Evolutionary conservation across 2,113 vertebrate species (phyloP).

Genomic region (Chaetodon trifascialis): DNA sequence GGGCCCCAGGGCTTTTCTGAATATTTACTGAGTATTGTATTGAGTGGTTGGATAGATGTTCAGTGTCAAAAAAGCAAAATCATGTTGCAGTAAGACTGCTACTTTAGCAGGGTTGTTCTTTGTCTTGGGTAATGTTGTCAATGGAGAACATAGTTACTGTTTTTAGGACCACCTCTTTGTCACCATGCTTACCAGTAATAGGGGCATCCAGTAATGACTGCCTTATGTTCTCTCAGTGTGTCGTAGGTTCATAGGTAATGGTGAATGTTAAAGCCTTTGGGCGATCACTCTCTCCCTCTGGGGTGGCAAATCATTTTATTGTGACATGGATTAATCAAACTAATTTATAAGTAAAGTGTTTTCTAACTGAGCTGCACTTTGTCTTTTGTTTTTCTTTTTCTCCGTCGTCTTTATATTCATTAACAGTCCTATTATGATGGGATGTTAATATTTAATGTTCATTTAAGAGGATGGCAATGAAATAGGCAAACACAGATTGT

Average conservation of each 20-base stretch:
- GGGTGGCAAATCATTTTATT: slow-evolving; percentile 71
- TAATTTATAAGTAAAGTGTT: slow-evolving; percentile 84
- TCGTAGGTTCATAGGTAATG: slow-evolving; percentile 64
- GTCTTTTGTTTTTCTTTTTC: slow-evolving; percentile 38
- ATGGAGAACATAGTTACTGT: slow-evolving; percentile 71
- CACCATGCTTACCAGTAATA: slow-evolving; percentile 64
- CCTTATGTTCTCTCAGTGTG: slow-evolving; percentile 72
- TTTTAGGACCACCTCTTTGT: slow-evolving; percentile 66
- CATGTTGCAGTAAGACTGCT: slow-evolving; percentile 64
- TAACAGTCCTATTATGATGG: background rate
- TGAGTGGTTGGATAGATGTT: slow-evolving; percentile 78
- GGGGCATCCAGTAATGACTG: slow-evolving; percentile 64
- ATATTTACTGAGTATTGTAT: slow-evolving; percentile 81
- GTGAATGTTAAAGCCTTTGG: slow-evolving; percentile 73
- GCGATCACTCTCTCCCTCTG: slow-evolving; percentile 55
- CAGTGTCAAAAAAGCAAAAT: slow-evolving; percentile 69
- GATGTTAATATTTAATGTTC: background rate
- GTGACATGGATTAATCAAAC: slow-evolving; percentile 71
- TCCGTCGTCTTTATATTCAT: background rate
- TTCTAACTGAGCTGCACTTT: slow-evolving; percentile 62
- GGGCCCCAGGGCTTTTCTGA: slow-evolving; percentile 64
- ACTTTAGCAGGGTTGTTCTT: slow-evolving; percentile 63
- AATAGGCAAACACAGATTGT: slow-evolving; percentile 37
- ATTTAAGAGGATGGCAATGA: slow-evolving; percentile 3
- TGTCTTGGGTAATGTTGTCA: slow-evolving; percentile 75